Percentiles rank a stretch among this genome's conserved stretches.
Evolutionary conservation across 1,140 invertebrate species (phyloP).

Genomic region (Chionoecetes opilio): DNA sequence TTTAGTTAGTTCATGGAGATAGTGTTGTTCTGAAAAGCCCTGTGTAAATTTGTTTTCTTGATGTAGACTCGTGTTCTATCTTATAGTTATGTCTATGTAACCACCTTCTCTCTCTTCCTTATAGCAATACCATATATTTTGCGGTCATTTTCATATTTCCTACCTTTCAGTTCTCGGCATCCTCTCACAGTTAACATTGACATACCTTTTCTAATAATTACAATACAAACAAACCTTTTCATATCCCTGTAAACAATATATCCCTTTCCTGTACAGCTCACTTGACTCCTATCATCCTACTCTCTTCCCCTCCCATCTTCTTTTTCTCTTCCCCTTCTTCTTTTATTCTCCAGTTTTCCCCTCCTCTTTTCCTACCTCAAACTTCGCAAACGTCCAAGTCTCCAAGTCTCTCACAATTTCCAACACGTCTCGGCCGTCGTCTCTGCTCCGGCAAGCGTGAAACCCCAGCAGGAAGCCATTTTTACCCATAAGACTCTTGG

Average conservation of each 20-base stretch:
- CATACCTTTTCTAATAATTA: too few relatives aligned
- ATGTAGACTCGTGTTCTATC: too few relatives aligned
- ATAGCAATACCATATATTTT: not conserved
- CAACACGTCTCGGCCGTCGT: conserved; percentile 74
- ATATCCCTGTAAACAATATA: too few relatives aligned
- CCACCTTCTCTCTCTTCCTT: not conserved
- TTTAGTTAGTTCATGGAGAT: too few relatives aligned
- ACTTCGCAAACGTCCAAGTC: conserved; percentile 74
- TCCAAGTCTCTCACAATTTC: conserved; percentile 77
- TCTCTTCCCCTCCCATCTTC: not conserved
- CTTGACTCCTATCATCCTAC: not conserved
- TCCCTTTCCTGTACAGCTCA: too few relatives aligned
- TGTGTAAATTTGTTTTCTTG: not conserved
- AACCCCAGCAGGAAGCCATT: conserved; percentile 77
- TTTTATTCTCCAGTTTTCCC: not conserved
- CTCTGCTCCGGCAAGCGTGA: conserved; percentile 74
- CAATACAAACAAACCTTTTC: too few relatives aligned
- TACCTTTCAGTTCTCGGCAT: too few relatives aligned
- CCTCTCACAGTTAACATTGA: too few relatives aligned
- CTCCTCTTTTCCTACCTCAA: conserved; percentile 41
- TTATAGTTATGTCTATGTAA: not conserved
- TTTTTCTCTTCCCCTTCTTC: not conserved
- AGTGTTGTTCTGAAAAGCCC: too few relatives aligned
- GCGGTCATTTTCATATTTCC: not conserved
- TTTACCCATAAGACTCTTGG: conserved; percentile 76